Conservation (phyloP, 35 echinoderm and acorn worm species). For the Ophioderma brevispina region DNA sequence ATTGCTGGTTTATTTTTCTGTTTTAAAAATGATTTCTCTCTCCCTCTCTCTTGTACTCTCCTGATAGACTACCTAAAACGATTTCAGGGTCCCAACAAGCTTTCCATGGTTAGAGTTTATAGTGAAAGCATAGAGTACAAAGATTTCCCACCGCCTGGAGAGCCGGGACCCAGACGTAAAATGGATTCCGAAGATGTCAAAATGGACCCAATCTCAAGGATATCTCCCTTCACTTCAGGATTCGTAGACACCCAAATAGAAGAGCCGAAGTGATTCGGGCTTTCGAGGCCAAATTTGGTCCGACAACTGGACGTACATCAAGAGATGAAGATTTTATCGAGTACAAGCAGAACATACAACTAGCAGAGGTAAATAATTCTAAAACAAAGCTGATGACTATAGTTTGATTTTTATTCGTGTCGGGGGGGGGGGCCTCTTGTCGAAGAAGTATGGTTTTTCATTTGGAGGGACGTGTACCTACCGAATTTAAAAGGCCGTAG, state of each 20-base stretch:
- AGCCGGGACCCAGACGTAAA: slow-evolving; percentile 14
- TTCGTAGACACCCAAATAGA: slow-evolving; percentile 1
- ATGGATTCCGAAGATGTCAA: slow-evolving; percentile 12
- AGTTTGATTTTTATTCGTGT: too few species aligned
- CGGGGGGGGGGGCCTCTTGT: too few species aligned
- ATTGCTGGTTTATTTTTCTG: background rate
- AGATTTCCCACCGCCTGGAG: slow-evolving; percentile 53
- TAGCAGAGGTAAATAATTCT: slow-evolving; percentile 11
- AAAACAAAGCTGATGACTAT: too few species aligned
- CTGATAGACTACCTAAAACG: slow-evolving; percentile 63
- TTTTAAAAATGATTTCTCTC: too few species aligned
- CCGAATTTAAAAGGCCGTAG: too few species aligned
- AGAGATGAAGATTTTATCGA: background rate
- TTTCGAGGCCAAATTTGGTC: background rate
- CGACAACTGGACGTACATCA: background rate
- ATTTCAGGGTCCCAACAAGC: background rate
- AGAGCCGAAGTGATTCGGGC: slow-evolving; percentile 15
- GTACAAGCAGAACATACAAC: background rate
- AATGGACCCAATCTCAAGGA: slow-evolving; percentile 22
- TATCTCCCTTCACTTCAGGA: slow-evolving; percentile 51
- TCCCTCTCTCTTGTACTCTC: background rate
- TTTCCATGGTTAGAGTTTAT: slow-evolving; percentile 71
- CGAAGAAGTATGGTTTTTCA: too few species aligned
- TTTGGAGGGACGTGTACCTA: too few species aligned
- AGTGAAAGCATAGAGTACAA: slow-evolving; percentile 68